phyloP scores from a whole-genome alignment of 2,113 vertebrate genomes.

The Centropus unirufus region DNA sequence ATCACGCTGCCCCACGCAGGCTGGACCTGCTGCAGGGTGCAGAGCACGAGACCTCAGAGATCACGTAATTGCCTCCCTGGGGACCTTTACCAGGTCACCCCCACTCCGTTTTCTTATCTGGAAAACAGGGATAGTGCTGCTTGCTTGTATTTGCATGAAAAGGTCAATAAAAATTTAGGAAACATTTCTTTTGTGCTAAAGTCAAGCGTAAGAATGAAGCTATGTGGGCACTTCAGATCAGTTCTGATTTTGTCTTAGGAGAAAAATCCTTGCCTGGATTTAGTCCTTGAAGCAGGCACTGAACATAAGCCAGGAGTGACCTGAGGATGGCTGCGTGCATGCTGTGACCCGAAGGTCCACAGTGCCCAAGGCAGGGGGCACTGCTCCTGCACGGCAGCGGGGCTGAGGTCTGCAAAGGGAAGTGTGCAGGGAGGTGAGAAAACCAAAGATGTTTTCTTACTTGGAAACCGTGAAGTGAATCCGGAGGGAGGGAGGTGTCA shows the following conservation, averaged over 20 bases:
- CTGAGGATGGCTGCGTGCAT: background rate
- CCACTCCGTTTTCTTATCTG: background rate
- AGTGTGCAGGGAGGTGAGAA: background rate
- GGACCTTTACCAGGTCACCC: background rate
- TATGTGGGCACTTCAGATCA: background rate
- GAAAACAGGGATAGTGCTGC: background rate
- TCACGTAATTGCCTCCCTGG: rapidly evolving
- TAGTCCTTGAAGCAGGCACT: background rate
- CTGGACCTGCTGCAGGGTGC: background rate
- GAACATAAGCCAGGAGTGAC: background rate
- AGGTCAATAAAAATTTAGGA: background rate
- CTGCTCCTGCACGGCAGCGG: rapidly evolving
- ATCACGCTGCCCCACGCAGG: rapidly evolving
- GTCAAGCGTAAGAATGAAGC: background rate
- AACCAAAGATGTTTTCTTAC: background rate
- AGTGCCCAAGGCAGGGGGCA: background rate
- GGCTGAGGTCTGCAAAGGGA: background rate
- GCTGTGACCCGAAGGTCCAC: background rate
- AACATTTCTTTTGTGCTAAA: background rate
- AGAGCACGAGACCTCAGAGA: background rate
- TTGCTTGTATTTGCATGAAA: background rate
- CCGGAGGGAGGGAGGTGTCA: background rate
- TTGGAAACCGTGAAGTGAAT: background rate
- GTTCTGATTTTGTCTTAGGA: background rate
- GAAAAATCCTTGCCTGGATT: background rate